Percentiles rank a stretch among this genome's conserved stretches.
Conservation (phyloP, 2,113 vertebrate species). For the Sander lucioperca region DNA sequence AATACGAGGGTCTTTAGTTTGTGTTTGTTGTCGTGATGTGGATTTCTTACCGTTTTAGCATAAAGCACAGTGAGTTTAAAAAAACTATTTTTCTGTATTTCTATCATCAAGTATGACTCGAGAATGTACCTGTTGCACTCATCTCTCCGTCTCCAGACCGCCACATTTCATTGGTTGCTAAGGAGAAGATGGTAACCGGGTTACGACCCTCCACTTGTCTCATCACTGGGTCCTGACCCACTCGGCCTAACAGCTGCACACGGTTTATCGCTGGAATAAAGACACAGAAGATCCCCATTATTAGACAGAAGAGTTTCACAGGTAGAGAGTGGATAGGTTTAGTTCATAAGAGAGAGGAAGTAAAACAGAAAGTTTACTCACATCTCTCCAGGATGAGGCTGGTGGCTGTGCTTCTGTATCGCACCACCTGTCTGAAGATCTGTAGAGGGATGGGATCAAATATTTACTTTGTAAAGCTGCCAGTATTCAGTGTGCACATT, state of each 20-base stretch:
- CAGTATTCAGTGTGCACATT: neutral
- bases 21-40: neutral
- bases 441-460: constrained; percentile 53
- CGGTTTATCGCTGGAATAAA: constrained; percentile 90
- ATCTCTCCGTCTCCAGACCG: constrained; percentile 88
- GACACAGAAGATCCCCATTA: neutral
- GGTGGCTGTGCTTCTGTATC: constrained; percentile 82
- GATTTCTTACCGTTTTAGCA: neutral
- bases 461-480: neutral
- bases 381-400: constrained; percentile 91
- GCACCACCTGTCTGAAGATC: constrained; percentile 88
- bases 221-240: constrained; percentile 97
- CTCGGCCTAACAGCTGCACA: constrained; percentile 94
- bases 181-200: constrained; percentile 96
- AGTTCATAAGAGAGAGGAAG: neutral
- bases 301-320: neutral
- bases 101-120: neutral
- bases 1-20: too few relatives aligned
- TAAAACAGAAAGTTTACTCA: constrained; percentile 78
- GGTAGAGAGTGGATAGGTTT: neutral
- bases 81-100: too few relatives aligned
- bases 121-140: constrained; percentile 42
- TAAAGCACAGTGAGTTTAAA: neutral
- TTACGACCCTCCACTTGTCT: constrained; percentile 95
- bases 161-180: constrained; percentile 99